Evolutionary conservation across 2,797 vertebrate species (phyloP).

Genomic region (Enteromius argenteus): DNA sequence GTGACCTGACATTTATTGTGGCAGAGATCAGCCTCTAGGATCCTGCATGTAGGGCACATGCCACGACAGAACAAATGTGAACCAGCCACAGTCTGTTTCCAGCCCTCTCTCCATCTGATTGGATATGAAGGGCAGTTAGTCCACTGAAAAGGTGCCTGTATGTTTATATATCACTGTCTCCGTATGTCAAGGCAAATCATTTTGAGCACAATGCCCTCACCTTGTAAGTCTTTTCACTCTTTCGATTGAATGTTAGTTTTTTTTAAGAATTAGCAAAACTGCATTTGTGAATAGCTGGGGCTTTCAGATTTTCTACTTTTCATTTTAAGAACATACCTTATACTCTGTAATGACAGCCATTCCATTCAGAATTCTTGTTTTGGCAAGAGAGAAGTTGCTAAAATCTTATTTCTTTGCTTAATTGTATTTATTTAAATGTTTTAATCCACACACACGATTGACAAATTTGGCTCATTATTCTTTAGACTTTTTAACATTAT

Average conservation of each 20-base stretch:
- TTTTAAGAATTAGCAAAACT: slow-evolving; percentile 26
- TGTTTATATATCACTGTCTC: slow-evolving; percentile 62
- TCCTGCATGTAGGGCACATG: slow-evolving; percentile 42
- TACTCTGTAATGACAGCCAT: background rate
- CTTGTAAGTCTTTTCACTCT: slow-evolving; percentile 42
- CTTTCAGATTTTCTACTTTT: slow-evolving; percentile 18
- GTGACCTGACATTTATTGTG: slow-evolving; percentile 28
- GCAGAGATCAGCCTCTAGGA: slow-evolving; percentile 43
- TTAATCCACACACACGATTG: background rate
- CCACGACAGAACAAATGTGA: slow-evolving; percentile 61
- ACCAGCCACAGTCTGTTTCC: slow-evolving; percentile 50
- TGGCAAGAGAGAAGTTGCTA: background rate
- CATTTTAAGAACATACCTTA: background rate
- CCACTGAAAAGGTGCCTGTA: slow-evolving; percentile 61
- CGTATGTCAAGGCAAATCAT: slow-evolving; percentile 57
- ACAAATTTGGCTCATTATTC: background rate
- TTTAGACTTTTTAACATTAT: background rate
- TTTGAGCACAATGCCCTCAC: slow-evolving; percentile 46
- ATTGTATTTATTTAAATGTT: background rate
- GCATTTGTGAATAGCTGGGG: slow-evolving; percentile 30
- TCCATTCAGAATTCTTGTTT: background rate
- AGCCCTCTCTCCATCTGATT: slow-evolving; percentile 47
- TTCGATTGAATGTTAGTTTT: slow-evolving; percentile 31
- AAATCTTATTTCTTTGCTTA: background rate
- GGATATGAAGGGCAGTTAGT: slow-evolving; percentile 58